These are phyloP conservation scores for Eupithecia centaureata DNA, from an alignment of 2,888 invertebrate genomes.

Conservation along the genomic window DNA sequence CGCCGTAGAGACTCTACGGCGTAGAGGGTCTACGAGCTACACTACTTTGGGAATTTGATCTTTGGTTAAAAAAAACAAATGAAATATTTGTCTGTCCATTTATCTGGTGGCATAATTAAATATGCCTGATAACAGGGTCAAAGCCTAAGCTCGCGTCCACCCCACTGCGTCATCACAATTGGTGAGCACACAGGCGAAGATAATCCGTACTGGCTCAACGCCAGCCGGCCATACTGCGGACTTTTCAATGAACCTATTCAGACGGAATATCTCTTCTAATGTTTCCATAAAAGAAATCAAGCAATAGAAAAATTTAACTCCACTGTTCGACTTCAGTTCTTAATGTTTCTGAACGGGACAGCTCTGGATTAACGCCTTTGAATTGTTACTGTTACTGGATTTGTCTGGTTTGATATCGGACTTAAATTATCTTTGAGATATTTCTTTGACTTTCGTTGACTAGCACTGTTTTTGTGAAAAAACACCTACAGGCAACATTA, in stretches of 20 bases:
- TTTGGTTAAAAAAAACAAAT: neutral
- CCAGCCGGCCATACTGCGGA: constrained; percentile 80
- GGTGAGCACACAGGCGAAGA: constrained; percentile 72
- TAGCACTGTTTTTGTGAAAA: too few species aligned
- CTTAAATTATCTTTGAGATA: neutral
- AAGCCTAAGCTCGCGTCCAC: constrained; percentile 61
- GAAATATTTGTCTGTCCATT: constrained; percentile 24
- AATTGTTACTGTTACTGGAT: constrained; percentile 14
- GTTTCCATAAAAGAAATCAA: constrained; percentile 80
- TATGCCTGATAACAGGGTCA: constrained; percentile 60
- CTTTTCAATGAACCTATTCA: constrained; percentile 81
- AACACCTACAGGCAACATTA: too few species aligned
- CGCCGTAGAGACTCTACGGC: too few species aligned
- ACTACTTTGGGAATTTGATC: neutral
- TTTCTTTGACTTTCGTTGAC: neutral
- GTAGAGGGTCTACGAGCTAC: neutral
- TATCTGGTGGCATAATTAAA: constrained; percentile 54
- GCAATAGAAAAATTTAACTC: constrained; percentile 70
- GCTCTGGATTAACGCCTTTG: constrained; percentile 35
- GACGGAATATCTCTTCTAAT: constrained; percentile 80
- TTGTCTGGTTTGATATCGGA: constrained; percentile 15
- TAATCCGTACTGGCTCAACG: constrained; percentile 77
- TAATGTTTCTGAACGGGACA: constrained; percentile 33
- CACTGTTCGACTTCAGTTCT: constrained; percentile 53
- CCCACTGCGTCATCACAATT: constrained; percentile 76